A percentile compares a stretch with the other conserved stretches of the same genome.
phyloP scores from a whole-genome alignment of 23 tunicate species.

The Halocynthia aurantium region DNA sequence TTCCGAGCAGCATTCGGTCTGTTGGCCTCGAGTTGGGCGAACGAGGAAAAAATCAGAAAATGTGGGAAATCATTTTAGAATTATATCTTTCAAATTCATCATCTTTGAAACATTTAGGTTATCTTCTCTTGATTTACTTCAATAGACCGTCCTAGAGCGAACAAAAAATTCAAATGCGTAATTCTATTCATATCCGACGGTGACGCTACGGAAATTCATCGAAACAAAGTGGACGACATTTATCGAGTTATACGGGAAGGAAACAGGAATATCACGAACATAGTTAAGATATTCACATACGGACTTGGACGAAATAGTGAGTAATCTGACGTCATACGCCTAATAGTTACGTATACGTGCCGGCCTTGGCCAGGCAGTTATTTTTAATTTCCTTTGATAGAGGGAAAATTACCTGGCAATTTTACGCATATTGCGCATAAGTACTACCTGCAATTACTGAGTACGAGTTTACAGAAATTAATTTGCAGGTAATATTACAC shows the following conservation, averaged over 20 bases:
- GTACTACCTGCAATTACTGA: too few relatives aligned
- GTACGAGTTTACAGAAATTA: too few relatives aligned
- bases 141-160: too few relatives aligned
- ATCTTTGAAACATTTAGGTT: too few relatives aligned
- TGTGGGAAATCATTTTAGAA: background rate
- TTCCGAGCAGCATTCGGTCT: slow-evolving; percentile 16
- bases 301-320: slow-evolving; percentile 31
- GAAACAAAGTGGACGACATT: slow-evolving; percentile 8
- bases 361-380: too few relatives aligned
- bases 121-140: too few relatives aligned
- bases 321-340: background rate
- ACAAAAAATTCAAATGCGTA: background rate
- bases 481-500: slow-evolving; percentile 14
- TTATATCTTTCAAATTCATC: background rate
- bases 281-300: slow-evolving; percentile 20
- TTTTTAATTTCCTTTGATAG: too few relatives aligned
- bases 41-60: background rate
- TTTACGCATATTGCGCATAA: too few relatives aligned
- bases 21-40: background rate
- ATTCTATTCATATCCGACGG: slow-evolving; percentile 33
- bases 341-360: too few relatives aligned
- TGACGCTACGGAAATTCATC: slow-evolving; percentile 21
- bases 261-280: slow-evolving; percentile 18
- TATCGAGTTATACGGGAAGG: slow-evolving; percentile 10
- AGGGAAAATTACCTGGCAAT: too few relatives aligned